Evolutionary conservation across 2,797 vertebrate species (phyloP).

Genomic region (Distichodus sexfasciatus): DNA sequence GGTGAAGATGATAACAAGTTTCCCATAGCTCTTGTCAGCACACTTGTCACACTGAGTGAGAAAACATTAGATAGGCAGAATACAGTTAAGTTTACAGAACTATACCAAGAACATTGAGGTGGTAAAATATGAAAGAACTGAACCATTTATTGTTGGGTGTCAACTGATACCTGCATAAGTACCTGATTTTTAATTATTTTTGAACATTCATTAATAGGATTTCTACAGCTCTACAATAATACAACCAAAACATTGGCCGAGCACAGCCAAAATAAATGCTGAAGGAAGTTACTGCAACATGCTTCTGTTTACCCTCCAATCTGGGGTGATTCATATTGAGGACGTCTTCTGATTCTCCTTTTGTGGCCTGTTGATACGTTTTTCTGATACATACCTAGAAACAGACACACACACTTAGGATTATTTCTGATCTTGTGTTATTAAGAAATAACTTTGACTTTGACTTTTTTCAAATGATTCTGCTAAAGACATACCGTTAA

Average conservation of each 20-base stretch:
- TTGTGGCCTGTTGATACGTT: conserved; percentile 35
- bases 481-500: conserved; percentile 56
- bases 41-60: conserved; percentile 24
- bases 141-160: no score
- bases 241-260: no score
- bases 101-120: not conserved
- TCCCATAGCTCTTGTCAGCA: not conserved
- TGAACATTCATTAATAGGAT: no score
- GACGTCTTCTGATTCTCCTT: conserved; percentile 64
- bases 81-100: not conserved
- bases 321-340: conserved; percentile 44
- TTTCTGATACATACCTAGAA: conserved; percentile 66
- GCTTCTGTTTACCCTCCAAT: conserved; percentile 50
- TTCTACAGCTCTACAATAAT: no score
- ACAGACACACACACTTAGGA: not conserved
- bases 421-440: not conserved
- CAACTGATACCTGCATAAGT: no score
- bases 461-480: not conserved
- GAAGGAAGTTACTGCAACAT: no score
- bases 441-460: not conserved
- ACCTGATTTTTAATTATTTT: no score
- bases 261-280: no score
- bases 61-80: not conserved
- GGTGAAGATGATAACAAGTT: not conserved
- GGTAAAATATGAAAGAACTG: no score